Evolutionary conservation across 2,797 vertebrate genomes (phyloP).

Genomic region (Dendrocincla fuliginosa): DNA sequence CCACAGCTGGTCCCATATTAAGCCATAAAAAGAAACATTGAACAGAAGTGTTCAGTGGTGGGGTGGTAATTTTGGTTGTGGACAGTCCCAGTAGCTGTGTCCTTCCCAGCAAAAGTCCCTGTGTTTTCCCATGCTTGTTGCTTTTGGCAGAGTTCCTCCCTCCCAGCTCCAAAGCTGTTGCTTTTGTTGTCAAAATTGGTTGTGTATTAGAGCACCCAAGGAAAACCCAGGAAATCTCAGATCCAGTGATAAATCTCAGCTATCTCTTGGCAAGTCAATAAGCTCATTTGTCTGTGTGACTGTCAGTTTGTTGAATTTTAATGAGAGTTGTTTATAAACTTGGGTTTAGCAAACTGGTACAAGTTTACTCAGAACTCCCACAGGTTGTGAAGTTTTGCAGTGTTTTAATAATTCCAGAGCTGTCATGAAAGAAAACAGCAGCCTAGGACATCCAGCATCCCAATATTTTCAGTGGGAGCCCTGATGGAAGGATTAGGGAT

Average conservation of each 20-base stretch:
- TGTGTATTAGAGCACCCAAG: background rate
- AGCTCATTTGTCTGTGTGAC: background rate
- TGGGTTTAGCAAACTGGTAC: background rate
- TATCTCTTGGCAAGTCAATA: background rate
- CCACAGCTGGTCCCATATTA: background rate
- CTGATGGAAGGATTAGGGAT: background rate
- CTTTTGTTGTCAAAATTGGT: background rate
- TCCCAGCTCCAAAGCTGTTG: background rate
- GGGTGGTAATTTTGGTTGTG: background rate
- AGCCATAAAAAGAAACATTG: background rate
- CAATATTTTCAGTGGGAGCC: background rate
- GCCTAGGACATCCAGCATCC: background rate
- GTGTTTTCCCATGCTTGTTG: background rate
- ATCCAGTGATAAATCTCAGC: background rate
- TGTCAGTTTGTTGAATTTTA: background rate
- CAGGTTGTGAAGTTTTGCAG: background rate
- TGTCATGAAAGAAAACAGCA: background rate
- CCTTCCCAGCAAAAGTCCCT: background rate
- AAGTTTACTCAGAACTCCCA: background rate
- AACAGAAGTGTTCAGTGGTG: background rate
- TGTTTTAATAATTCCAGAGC: background rate
- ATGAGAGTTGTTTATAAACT: background rate
- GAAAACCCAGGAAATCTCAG: background rate
- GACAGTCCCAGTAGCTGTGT: background rate
- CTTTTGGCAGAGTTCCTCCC: slow-evolving; percentile 20